Base-by-base conservation (phyloP, 1,140 invertebrate species). In the Mactra quadrangularis region DNA sequence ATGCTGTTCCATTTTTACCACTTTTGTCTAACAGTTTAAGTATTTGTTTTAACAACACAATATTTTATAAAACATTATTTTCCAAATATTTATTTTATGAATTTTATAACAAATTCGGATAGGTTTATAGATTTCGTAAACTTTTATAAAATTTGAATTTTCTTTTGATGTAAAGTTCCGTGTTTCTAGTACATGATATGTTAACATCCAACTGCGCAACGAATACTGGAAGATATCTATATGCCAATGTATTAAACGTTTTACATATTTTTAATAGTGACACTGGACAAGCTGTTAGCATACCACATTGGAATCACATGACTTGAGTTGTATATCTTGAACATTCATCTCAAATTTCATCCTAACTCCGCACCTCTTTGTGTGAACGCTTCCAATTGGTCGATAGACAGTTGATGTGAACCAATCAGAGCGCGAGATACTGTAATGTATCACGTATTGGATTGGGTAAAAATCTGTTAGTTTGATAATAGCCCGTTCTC, bases 321-420 rank as follows among this genome's bases (percentile, higher is more conserved):
- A 64, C 53, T 41, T 72, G 41, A 81, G 59, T 71, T 77, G 82
- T 84, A 84, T 77, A 84, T 84, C 82, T 84, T 71, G 62, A 59
- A 77, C 82, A 84, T 84, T 74, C 72, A 59, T 84, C 64, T 84
- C 64, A 62, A 71, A 78, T 84, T 77, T 84, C 66, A 74, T 60
- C 52, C 74, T 60, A 71, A 84, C 72, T 77, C 74, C 82, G 41
- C 62, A 84, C 82, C 82, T 84, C 62, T 74, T 84, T 84, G 74
- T 86, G 81, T 77, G 79, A 82, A 70, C 50, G 59, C 31, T n/a
- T 76, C 53, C 47, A 35, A 87, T 87, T 85, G 86, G 86, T 71
- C 53, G n/a, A 76, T 35, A 35, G 66, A 55, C 33, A 55, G 50
- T 55, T 53, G 55, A 60, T 79, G 27, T 57, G 57, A 68, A 47